Base-by-base conservation (phyloP, 2,797 vertebrate genomes). In the Dromococcyx pavoninus region DNA sequence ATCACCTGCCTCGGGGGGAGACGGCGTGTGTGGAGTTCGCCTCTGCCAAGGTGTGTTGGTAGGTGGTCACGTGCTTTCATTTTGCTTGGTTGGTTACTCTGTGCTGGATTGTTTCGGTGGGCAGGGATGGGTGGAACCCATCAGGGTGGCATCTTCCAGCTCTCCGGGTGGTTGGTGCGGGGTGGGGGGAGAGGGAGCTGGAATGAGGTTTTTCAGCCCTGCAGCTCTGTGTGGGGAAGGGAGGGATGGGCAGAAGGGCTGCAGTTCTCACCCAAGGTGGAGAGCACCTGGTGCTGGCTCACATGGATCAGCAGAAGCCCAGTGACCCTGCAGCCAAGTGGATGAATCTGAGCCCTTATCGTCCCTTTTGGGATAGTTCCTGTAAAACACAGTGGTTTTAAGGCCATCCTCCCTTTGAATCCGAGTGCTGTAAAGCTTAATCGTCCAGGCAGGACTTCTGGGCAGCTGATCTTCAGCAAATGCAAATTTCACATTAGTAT, bases 21-120 rank as follows among this genome's bases (percentile, higher is more conserved):
- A 97, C 99, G 99, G 98, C 98, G 99, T 92, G 99, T 99, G 95
- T 99, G 99, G 99, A 99, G 99, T 97, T 99, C 99, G 98, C 99
- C 99, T 99, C 99, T 99, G 98, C 99, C 99, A 99, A 99, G 99
- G 99, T 99, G 99, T 99, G 99, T 99, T 98, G 99, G 99, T 99
- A 99, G 99, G 99, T 99, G 99, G 99, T 99, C 99, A 99, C 94
- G 98, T 99, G 98, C 98, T 99, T 98, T 99, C 98, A 98, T 99
- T 99, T 98, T 98, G 97, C 98, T 98, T 99, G 98, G 98, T 93
- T 98, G 95, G 96, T 93, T 86, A 19, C 23, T 28, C 88, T n/a
- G 74, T 86, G 94, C 89, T 53, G 76, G 89, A 66, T 70, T 2
- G n/a, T 7, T 13, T 19, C 5, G 86, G 54, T 13, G 86, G 97